Base-by-base conservation (phyloP, 64 coral and sea anemone genomes). In the Pocillopora damicornis region DNA sequence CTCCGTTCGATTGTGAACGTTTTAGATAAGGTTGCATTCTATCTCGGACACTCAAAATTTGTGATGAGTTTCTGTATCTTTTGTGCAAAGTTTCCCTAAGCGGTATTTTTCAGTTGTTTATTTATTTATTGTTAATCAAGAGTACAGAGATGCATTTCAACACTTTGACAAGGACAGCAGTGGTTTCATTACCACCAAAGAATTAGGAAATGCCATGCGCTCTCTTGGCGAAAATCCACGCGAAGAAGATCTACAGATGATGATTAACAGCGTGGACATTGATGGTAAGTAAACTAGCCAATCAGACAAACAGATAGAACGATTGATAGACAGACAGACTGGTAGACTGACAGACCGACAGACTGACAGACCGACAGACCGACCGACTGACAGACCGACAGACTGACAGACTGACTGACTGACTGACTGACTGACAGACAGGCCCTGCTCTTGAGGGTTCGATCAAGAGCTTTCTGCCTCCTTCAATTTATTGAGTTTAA, bases 181-280 rank as follows among this genome's bases (percentile, higher is more conserved):
- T 76, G 90, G 90, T 80, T 83, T 86, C 17, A 92, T 92, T 20
- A 92, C 90, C 35, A 92, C 90, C 12, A 77, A 86, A 60, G 90
- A 92, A 62, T 63, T 92, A 20, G 90, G 90, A 0, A 86, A 76
- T 58, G 86, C 86, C 73, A 92, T 92, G 90, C 62, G 90, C 60
- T 92, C 90, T 13, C 83, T 92, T 37, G 90, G 90, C 0, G 90
- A 92, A 37, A 92, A 92, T 58, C 90, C 90, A 15, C 84, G 82
- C 0, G 90, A 92, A 45, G 75, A 87, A 25, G 90, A 92, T 42
- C 66, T 92, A 78, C 90, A 92, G 57, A 79, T 87, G 58, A 92
- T 92, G 90, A 92, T 92, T 13, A 92, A 92, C 61, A 92, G 90
- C 35, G 90, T 92, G 26, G 90, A 92, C 26, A 87, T 84, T 80